Base-by-base conservation (phyloP, 23 tunicate genomes). In the Ascidia mentula region DNA sequence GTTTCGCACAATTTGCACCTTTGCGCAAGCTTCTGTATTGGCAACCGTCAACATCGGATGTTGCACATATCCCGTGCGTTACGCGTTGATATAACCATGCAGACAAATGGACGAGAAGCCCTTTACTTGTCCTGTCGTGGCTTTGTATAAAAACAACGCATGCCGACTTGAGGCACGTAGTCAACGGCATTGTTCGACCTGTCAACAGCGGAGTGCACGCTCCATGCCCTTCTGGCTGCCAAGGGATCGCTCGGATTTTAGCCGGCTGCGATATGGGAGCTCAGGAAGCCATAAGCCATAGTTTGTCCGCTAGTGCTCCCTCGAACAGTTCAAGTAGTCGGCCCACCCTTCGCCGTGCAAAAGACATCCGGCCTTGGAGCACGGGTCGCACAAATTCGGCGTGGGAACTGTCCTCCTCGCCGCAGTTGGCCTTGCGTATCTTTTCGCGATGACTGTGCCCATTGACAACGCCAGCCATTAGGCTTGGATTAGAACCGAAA, bases 201-300 rank as follows among this genome's bases (percentile, higher is more conserved):
- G 65, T 20, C 65, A 3, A 1, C 13, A 1, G 65, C 65, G 13
- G 65, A 28, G 65, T 53, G 22, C 65, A 53, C 65, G 65, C 65
- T 53, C 28, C 22, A 53, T n/a, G n/a, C 65, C 65, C 24, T 53
- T 26, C 65, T 53, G 65, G 65, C 65, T 20, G 65, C 65, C 65
- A 28, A 26, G 12, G 28, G 22, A 20, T 26, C 24, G 65, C 65
- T 53, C 4, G 13, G 65, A 53, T 53, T 53, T 53, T 53, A n/a
- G 65, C 65, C 22, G 2, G 65, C 65, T 53, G 65, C 13, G 65
- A 53, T 53, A 53, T 53, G 65, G 65, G 65, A 53, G 65, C 65
- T 53, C 65, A 53, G 65, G 65, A 53, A 53, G 65, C 65, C 65
- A 53, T 53, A 53, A 53, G 65, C 65, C 65, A 53, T 53, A 53